phyloP scores from a whole-genome alignment of 2,888 invertebrate species.

The Griposia aprilina region DNA sequence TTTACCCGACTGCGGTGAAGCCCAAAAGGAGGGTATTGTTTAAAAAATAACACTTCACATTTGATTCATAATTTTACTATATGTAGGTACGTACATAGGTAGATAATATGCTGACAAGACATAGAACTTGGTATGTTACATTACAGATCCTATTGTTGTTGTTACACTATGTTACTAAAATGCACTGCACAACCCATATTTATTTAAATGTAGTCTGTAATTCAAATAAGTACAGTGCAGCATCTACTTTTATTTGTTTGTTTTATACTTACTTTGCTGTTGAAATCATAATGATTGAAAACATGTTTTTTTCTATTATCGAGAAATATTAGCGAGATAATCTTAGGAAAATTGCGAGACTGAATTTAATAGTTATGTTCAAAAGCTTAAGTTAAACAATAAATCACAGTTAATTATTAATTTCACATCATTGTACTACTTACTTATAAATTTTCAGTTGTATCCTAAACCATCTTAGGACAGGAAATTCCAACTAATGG shows the following conservation, averaged over 20 bases:
- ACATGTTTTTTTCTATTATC: no score
- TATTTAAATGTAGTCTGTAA: not conserved
- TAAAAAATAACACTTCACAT: not conserved
- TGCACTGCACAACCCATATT: not conserved
- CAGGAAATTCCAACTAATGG: constrained; percentile 55
- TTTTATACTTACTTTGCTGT: not conserved
- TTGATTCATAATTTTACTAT: not conserved
- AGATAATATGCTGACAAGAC: not conserved
- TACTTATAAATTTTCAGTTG: not conserved
- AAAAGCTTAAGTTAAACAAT: not conserved
- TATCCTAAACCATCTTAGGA: constrained; percentile 10
- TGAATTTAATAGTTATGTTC: not conserved
- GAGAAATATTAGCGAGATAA: no score
- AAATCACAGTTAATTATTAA: constrained; percentile 14
- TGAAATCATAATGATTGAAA: not conserved
- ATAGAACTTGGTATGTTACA: not conserved
- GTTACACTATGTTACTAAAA: not conserved
- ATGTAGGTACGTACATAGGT: not conserved
- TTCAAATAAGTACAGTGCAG: not conserved
- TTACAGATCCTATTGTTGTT: not conserved
- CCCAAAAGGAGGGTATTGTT: not conserved
- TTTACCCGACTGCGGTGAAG: not conserved
- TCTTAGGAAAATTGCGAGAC: no score
- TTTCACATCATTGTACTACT: not conserved
- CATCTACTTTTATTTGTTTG: not conserved